Evolutionary conservation across 2,797 vertebrate species (phyloP).

Genomic region (Centroberyx gerrardi): DNA sequence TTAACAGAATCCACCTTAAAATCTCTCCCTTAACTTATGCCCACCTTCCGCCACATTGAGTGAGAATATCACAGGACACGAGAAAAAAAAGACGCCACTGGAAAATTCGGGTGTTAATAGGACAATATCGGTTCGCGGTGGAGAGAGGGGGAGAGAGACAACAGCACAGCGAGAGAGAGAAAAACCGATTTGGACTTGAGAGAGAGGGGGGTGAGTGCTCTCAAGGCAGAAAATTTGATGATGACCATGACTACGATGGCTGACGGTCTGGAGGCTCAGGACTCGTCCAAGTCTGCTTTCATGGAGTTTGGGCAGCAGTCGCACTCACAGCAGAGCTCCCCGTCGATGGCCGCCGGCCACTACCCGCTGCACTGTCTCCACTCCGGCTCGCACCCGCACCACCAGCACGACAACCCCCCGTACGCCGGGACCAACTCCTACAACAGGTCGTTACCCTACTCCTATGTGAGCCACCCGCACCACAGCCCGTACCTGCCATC

Average conservation of each 20-base stretch:
- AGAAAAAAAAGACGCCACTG: constrained; percentile 75
- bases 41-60: constrained; percentile 85
- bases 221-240: constrained; percentile 98
- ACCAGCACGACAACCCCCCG: constrained; percentile 92
- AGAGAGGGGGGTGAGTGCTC: constrained; percentile 90
- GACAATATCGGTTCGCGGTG: constrained; percentile 87
- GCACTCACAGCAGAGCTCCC: constrained; percentile 95
- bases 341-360: constrained; percentile 96
- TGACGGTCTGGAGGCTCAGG: constrained; percentile 99
- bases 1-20: constrained; percentile 97
- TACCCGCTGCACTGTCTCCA: constrained; percentile 98
- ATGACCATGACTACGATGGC: constrained; percentile 99
- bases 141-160: constrained; percentile 82
- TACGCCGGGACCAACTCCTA: constrained; percentile 90
- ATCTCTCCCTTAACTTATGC: constrained; percentile 92
- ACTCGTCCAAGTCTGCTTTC: constrained; percentile 99
- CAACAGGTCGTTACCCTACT: constrained; percentile 96
- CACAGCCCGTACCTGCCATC: constrained; percentile 98
- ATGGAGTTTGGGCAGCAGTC: constrained; percentile 97
- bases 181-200: constrained; percentile 87
- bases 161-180: constrained; percentile 81
- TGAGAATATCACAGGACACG: constrained; percentile 85
- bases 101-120: constrained; percentile 87
- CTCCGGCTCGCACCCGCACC: constrained; percentile 93
- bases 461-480: constrained; percentile 97